Percentiles rank a stretch among this genome's conserved stretches.
These are phyloP conservation scores for Psittacula cyanocephala DNA, from an alignment of 2,113 vertebrate genomes.

Conservation along the genomic window DNA sequence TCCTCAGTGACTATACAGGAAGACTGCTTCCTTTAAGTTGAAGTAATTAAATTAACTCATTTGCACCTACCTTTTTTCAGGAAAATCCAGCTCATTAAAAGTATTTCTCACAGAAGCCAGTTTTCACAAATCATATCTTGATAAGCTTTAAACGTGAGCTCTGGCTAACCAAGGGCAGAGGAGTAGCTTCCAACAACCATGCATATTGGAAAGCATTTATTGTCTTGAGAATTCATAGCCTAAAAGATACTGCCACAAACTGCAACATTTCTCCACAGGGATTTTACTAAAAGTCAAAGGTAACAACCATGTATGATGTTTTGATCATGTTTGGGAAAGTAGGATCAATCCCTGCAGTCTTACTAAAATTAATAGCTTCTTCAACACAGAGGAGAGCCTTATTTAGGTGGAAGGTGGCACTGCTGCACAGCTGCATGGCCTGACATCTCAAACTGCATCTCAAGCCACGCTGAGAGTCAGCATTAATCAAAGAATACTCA, in stretches of 20 bases:
- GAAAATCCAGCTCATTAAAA: neutral
- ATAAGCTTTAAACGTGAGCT: neutral
- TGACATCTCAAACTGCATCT: neutral
- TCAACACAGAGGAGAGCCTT: neutral
- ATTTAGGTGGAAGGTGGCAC: neutral
- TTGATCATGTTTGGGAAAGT: neutral
- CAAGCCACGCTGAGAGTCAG: neutral
- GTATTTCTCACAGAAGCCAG: neutral
- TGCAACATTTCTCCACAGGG: neutral
- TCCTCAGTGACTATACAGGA: neutral
- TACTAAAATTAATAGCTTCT: neutral
- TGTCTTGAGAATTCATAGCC: neutral
- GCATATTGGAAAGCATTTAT: neutral
- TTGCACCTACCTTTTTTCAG: neutral
- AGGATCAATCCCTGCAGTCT: neutral
- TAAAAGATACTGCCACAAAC: neutral
- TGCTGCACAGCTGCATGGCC: neutral
- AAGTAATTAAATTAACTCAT: neutral
- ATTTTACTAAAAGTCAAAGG: neutral
- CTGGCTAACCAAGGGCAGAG: neutral
- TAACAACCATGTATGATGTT: rapidly evolving
- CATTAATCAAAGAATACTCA: neutral
- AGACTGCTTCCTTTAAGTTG: neutral
- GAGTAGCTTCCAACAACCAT: neutral
- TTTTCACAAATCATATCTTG: neutral